Evolutionary conservation across 2,888 invertebrate species (phyloP).

Genomic region (Trissolcus japonicus): DNA sequence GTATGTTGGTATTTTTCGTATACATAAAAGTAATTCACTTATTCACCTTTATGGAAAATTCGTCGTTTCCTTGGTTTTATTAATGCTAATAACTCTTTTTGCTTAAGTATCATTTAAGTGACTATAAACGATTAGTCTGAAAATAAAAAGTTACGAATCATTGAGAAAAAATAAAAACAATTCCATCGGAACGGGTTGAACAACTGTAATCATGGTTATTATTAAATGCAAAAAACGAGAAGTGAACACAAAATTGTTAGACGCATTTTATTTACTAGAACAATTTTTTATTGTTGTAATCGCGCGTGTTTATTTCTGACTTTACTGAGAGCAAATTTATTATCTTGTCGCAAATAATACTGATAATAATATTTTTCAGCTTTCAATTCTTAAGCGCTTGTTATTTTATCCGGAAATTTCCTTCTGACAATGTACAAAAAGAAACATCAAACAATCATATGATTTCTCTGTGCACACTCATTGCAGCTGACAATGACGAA

Average conservation of each 20-base stretch:
- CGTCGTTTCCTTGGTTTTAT: neutral
- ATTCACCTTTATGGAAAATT: constrained; percentile 1
- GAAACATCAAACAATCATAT: no score
- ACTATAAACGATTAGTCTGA: constrained; percentile 7
- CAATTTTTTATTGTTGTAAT: no score
- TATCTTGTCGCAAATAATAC: neutral
- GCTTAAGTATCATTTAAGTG: constrained; percentile 17
- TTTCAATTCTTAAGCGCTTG: neutral
- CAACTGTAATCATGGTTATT: neutral
- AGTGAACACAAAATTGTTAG: neutral
- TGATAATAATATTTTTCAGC: neutral
- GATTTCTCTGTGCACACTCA: no score
- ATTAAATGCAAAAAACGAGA: neutral
- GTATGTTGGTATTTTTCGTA: neutral
- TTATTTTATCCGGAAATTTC: constrained; percentile 1
- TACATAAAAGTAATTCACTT: neutral
- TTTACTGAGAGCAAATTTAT: neutral
- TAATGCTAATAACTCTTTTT: neutral
- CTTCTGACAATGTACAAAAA: neutral
- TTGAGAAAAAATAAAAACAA: neutral
- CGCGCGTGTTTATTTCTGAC: neutral
- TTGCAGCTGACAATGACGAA: no score
- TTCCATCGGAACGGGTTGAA: neutral
- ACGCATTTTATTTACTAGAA: no score
- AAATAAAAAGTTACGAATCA: neutral